Conservation (phyloP, 2,888 invertebrate species). For the Tetanocera ferruginea region DNA sequence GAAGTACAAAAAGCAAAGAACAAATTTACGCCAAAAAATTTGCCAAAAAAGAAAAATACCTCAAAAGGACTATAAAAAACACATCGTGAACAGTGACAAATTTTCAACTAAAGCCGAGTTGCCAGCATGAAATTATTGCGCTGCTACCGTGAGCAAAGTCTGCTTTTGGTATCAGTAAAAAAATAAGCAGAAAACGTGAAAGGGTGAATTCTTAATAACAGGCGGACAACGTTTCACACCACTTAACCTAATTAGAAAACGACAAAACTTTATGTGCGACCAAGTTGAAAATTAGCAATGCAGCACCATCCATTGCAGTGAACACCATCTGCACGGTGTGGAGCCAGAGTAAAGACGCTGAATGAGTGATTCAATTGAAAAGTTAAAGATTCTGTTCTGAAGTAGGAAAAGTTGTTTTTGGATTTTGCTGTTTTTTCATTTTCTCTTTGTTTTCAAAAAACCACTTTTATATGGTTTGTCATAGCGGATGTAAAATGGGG, state of each 20-base stretch:
- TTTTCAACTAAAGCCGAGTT: constrained; percentile 3
- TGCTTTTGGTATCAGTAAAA: background rate
- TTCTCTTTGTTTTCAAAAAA: too few relatives aligned
- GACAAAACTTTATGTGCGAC: constrained; percentile 19
- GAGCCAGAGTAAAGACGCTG: too few relatives aligned
- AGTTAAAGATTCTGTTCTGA: too few relatives aligned
- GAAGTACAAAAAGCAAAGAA: background rate
- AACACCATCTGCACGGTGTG: background rate
- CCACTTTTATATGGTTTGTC: too few relatives aligned
- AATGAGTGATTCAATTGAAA: too few relatives aligned
- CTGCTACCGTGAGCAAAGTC: background rate
- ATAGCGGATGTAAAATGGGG: too few relatives aligned
- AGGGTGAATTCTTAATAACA: background rate
- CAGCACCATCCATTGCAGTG: constrained; percentile 3
- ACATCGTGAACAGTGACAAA: constrained; percentile 14
- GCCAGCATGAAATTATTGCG: constrained; percentile 2
- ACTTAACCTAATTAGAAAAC: constrained; percentile 32
- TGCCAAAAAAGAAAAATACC: background rate
- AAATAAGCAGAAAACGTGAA: background rate
- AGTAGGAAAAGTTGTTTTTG: too few relatives aligned
- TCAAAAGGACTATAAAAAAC: constrained; percentile 1
- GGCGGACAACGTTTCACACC: background rate
- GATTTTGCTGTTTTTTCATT: too few relatives aligned
- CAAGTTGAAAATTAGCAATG: constrained; percentile 29
- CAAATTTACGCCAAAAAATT: background rate